Evolutionary conservation across 2,797 vertebrate species (phyloP).

Genomic region (Catharus ustulatus): DNA sequence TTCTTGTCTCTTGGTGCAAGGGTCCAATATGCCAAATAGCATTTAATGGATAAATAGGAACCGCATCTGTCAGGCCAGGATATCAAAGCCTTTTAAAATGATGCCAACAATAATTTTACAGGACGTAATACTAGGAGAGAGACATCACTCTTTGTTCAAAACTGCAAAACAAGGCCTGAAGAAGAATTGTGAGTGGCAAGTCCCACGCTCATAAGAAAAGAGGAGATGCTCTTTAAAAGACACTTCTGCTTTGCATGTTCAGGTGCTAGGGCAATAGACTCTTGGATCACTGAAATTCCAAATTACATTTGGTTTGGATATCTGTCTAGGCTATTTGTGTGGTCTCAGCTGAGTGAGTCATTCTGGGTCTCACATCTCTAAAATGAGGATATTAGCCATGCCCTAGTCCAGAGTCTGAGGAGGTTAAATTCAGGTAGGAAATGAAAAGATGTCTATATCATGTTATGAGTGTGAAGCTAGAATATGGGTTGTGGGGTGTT

Average conservation of each 20-base stretch:
- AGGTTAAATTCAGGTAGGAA: neutral
- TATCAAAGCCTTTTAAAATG: neutral
- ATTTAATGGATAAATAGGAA: neutral
- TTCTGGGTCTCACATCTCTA: neutral
- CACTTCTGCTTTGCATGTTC: neutral
- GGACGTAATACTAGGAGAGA: neutral
- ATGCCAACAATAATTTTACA: neutral
- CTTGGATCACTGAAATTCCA: neutral
- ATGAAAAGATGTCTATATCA: neutral
- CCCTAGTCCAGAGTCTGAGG: neutral
- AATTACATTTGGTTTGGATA: no score
- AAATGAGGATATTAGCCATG: neutral
- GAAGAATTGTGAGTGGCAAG: neutral
- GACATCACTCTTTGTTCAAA: neutral
- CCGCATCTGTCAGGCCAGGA: neutral
- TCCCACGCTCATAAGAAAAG: neutral
- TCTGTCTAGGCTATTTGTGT: neutral
- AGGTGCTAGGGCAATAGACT: no score
- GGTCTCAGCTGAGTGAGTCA: neutral
- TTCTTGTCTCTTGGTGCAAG: neutral
- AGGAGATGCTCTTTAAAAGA: neutral
- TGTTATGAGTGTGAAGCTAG: neutral
- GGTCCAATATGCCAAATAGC: neutral
- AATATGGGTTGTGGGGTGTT: neutral
- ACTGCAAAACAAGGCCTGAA: neutral